These are phyloP conservation scores for Camponotus vicinus DNA, from an alignment of 1,140 invertebrate genomes.

Conservation along the genomic window DNA sequence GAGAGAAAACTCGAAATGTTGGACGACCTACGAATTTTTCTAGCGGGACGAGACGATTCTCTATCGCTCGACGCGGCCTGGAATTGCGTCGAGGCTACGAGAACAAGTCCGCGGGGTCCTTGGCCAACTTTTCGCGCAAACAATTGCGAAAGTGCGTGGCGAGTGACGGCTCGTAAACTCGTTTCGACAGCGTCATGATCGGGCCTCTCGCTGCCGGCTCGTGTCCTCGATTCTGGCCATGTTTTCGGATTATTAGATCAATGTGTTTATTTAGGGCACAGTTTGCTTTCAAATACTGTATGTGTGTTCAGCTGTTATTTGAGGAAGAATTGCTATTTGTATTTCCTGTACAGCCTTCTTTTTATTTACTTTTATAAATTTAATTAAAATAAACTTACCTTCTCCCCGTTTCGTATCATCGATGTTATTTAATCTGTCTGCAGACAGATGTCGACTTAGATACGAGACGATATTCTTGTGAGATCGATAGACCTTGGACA, in stretches of 20 bases:
- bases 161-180: slow-evolving; percentile 13
- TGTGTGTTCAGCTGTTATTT: background rate
- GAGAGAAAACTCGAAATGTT: too few relatives aligned
- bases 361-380: background rate
- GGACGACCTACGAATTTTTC: slow-evolving; percentile 25
- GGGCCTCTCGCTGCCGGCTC: background rate
- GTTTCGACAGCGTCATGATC: slow-evolving; percentile 25
- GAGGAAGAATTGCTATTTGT: background rate
- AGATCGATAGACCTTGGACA: too few relatives aligned
- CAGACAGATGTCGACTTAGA: slow-evolving; percentile 4
- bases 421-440: too few relatives aligned
- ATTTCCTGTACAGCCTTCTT: background rate
- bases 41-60: background rate
- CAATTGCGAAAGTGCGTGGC: slow-evolving; percentile 41
- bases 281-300: background rate
- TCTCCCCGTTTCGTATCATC: background rate
- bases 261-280: background rate
- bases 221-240: background rate
- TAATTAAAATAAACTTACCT: background rate
- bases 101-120: slow-evolving; percentile 17
- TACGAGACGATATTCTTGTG: background rate
- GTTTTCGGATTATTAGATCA: background rate
- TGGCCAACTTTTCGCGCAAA: slow-evolving; percentile 40
- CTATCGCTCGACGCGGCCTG: background rate
- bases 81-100: slow-evolving; percentile 12